A percentile compares a stretch with the other conserved stretches of the same genome.
Evolutionary conservation across 2,797 vertebrate genomes (phyloP).

Genomic region (Capromys pilorides): DNA sequence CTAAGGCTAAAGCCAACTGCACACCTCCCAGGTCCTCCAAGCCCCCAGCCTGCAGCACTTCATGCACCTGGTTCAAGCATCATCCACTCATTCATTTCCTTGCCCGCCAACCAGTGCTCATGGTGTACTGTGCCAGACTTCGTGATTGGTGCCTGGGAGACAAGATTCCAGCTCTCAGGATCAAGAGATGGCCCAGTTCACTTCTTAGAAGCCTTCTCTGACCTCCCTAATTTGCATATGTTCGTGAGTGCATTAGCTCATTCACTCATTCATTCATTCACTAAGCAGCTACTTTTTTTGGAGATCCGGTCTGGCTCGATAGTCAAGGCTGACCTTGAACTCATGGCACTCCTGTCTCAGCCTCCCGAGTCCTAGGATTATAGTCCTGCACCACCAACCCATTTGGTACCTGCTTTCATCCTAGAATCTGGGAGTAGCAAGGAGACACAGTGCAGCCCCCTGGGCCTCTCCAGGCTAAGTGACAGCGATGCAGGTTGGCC

Average conservation of each 20-base stretch:
- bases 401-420: neutral
- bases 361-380: neutral
- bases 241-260: neutral
- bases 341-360: neutral
- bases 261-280: neutral
- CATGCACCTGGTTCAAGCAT: too few species aligned
- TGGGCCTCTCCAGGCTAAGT: neutral
- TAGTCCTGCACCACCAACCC: neutral
- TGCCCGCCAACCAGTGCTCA: too few species aligned
- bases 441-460: neutral
- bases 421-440: neutral
- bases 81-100: too few species aligned
- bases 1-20: rapidly evolving
- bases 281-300: neutral
- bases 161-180: neutral
- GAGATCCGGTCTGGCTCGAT: neutral
- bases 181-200: neutral
- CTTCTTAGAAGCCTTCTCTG: neutral
- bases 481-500: neutral
- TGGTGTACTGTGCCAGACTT: neutral
- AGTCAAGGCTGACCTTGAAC: neutral
- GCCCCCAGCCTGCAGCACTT: neutral
- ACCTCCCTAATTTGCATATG: neutral
- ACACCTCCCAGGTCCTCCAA: neutral
- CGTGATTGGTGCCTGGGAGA: too few species aligned